Conservation (phyloP, 2,797 vertebrate species). For the Tarsius wallacei region DNA sequence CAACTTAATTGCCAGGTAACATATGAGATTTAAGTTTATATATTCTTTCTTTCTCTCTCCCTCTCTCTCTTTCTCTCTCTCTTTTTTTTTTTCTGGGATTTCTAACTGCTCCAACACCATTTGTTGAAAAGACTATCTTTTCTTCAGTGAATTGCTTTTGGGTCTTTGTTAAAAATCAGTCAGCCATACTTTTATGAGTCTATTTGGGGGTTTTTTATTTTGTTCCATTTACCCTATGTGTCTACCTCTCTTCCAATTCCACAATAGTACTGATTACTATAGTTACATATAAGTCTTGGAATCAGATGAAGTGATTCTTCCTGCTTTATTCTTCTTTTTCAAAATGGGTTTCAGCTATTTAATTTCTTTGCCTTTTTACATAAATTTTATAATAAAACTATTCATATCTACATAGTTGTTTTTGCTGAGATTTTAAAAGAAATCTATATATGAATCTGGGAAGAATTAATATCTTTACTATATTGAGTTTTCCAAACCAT, state of each 20-base stretch:
- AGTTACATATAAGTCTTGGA: not conserved
- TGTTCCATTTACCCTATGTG: not conserved
- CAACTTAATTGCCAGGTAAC: not conserved
- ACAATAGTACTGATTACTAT: not conserved
- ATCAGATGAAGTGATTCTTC: not conserved
- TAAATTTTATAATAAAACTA: not conserved
- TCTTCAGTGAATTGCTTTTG: not conserved
- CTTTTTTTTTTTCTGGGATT: not conserved
- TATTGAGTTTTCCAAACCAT: not conserved
- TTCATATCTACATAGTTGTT: not conserved
- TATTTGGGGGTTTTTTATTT: not conserved
- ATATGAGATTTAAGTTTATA: not conserved
- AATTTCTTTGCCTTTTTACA: not conserved
- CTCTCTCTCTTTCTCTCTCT: too few species aligned
- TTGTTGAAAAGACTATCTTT: not conserved
- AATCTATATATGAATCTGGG: not conserved
- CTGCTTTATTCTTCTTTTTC: not conserved
- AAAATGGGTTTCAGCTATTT: not conserved
- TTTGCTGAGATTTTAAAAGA: not conserved
- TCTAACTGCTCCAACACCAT: not conserved
- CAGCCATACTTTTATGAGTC: not conserved
- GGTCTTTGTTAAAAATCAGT: not conserved
- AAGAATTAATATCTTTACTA: not conserved
- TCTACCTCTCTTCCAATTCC: not conserved
- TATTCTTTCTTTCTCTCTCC: not conserved